Conservation (phyloP, 2,888 invertebrate species). For the Lasioglossum calceatum region DNA sequence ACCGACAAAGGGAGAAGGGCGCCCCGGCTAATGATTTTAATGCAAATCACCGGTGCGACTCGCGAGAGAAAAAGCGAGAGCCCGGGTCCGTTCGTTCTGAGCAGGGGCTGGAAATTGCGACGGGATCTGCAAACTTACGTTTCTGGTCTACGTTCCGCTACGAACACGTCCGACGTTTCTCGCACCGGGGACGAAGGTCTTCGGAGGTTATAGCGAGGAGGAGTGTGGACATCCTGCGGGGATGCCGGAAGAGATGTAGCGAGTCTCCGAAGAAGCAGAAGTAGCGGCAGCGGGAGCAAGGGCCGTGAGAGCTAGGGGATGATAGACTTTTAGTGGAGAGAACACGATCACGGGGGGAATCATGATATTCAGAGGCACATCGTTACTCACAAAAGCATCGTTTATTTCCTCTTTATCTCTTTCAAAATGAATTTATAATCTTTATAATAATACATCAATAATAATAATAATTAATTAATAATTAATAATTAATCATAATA, state of each 20-base stretch:
- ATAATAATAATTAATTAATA: constrained; percentile 77
- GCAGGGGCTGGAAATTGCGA: not conserved
- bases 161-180: not conserved
- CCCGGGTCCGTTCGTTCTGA: not conserved
- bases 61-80: constrained; percentile 8
- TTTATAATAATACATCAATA: constrained; percentile 83
- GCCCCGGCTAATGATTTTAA: constrained; percentile 26
- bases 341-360: constrained; percentile 54
- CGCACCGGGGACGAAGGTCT: not conserved
- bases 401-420: constrained; percentile 83
- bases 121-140: constrained; percentile 19
- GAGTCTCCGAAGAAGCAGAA: constrained; percentile 2
- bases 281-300: constrained; percentile 31
- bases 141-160: not conserved
- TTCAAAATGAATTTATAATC: constrained; percentile 84
- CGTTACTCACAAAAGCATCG: constrained; percentile 84
- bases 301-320: constrained; percentile 35
- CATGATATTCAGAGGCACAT: constrained; percentile 44
- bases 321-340: constrained; percentile 48
- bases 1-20: constrained; percentile 35
- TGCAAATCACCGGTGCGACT: constrained; percentile 34
- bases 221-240: constrained; percentile 1
- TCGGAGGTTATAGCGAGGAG: not conserved
- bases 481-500: constrained; percentile 70
- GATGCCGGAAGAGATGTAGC: not conserved